Percentiles rank a stretch among this genome's conserved stretches.
Conservation (phyloP, 2,797 vertebrate genomes). For the Antennarius maculatus region DNA sequence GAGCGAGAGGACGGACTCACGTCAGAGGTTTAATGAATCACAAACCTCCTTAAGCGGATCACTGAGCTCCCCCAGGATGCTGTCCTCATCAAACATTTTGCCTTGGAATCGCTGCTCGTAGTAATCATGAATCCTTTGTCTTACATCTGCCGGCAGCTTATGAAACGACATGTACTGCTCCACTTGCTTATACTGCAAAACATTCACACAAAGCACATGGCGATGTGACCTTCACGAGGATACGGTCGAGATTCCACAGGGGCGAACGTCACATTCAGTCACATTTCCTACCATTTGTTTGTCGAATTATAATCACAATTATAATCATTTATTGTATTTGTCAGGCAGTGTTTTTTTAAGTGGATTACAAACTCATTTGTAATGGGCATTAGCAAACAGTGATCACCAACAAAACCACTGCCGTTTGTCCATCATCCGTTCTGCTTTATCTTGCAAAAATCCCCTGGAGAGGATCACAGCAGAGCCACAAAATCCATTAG, state of each 20-base stretch:
- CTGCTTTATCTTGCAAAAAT: constrained; percentile 69
- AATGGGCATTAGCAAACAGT: constrained; percentile 66
- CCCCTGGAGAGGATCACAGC: constrained; percentile 47
- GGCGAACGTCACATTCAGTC: constrained; percentile 36
- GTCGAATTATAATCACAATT: constrained; percentile 37
- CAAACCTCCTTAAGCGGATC: constrained; percentile 94
- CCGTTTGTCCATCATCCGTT: constrained; percentile 61
- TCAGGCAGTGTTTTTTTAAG: constrained; percentile 49
- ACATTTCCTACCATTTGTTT: constrained; percentile 58
- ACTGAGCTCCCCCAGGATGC: constrained; percentile 94
- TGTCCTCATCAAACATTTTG: constrained; percentile 98
- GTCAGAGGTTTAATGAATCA: not conserved
- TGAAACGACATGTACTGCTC: constrained; percentile 99
- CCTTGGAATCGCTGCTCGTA: constrained; percentile 97
- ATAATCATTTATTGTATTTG: constrained; percentile 50
- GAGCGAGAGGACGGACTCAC: not conserved
- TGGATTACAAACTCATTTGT: constrained; percentile 75
- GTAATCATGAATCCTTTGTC: constrained; percentile 95
- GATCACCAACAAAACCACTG: constrained; percentile 60
- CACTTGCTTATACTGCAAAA: constrained; percentile 94
- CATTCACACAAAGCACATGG: constrained; percentile 39
- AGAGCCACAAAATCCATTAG: constrained; percentile 62
- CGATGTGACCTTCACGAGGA: constrained; percentile 27
- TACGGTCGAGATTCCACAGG: constrained; percentile 6
- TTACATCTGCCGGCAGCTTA: constrained; percentile 92